Evolutionary conservation across 2,113 vertebrate genomes (phyloP).

Genomic region (Pheucticus melanocephalus): DNA sequence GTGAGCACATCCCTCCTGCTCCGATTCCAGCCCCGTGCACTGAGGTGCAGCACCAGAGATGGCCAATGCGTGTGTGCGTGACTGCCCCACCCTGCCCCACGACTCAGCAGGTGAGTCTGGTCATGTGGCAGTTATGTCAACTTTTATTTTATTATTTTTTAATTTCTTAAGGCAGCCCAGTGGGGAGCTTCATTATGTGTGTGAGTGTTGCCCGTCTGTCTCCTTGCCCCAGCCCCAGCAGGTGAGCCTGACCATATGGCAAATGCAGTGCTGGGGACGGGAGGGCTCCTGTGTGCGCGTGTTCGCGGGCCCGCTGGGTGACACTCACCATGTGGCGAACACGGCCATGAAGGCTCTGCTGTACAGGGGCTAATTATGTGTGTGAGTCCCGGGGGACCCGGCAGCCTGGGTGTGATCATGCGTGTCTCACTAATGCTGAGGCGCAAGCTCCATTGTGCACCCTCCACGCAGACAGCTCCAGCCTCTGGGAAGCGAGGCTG

Average conservation of each 20-base stretch:
- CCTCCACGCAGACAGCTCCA: background rate
- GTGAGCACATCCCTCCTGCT: background rate
- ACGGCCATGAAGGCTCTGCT: background rate
- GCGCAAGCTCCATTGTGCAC: background rate
- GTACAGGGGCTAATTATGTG: slow-evolving; percentile 25
- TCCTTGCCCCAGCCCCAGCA: background rate
- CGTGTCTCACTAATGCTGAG: background rate
- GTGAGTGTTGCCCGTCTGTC: slow-evolving; percentile 35
- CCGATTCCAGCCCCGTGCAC: background rate
- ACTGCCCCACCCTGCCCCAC: background rate
- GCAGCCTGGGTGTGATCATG: background rate
- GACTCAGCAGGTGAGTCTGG: slow-evolving; percentile 12
- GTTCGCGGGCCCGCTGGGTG: background rate
- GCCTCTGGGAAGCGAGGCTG: background rate
- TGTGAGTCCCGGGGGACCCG: background rate
- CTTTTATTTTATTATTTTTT: background rate
- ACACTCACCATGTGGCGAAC: slow-evolving; percentile 45
- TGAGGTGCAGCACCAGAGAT: background rate
- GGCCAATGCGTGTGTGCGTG: background rate
- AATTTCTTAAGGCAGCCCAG: slow-evolving; percentile 19
- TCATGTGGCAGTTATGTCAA: background rate
- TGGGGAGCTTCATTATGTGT: slow-evolving; percentile 27
- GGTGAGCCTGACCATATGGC: slow-evolving; percentile 57
- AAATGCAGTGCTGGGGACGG: background rate
- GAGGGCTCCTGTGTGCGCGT: background rate